Evolutionary conservation across 2,113 vertebrate genomes (phyloP), one percentile per base, ranked within the genome.

Genomic region (Podilymbus podiceps): DNA sequence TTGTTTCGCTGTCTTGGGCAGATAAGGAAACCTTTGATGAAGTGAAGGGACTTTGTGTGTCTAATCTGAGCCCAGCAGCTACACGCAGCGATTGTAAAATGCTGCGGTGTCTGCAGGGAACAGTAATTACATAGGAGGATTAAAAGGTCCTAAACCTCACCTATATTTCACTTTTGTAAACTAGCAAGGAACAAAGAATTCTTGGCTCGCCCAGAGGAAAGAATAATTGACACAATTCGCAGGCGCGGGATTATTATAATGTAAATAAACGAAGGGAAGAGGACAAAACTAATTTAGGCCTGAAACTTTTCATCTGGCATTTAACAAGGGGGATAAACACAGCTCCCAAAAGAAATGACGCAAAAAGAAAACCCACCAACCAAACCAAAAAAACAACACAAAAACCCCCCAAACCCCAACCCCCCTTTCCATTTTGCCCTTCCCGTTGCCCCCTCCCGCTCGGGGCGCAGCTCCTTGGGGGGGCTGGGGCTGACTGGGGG

Each of bases 91-190:
- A 66, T 98, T 96, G 97, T 81, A 95, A 98, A 98, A 96, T 85
- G 98, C 97, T 88, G 97, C 97, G 94, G 96, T 96, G 98, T 97
- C 98, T 93, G 88, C 90, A 88, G 97, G 97, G 95, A 97, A 95
- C 97, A 92, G 95, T 98, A 98, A 98, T 98, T 98, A 98, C 97
- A 97, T 92, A 92, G 97, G 94, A 83, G 97, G 98, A 98, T 98
- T 98, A 98, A 91, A 95, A 90, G 95, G 97, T 90, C 95, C 91
- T 89, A 98, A 96, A 97, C 95, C 97, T 97, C 96, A 97, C 88
- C 94, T 95, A 97, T 90, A 72, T 94, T 95, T 98, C 93, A 93
- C 93, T 94, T 88, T 71, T 91, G 89, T 96, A 82, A 95, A 94
- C 93, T 85, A 85, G 93, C 38, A 60, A 90, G 88, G 96, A 93